Evolutionary conservation across 2,888 invertebrate genomes (phyloP).

Genomic region (Drosophila limbata): DNA sequence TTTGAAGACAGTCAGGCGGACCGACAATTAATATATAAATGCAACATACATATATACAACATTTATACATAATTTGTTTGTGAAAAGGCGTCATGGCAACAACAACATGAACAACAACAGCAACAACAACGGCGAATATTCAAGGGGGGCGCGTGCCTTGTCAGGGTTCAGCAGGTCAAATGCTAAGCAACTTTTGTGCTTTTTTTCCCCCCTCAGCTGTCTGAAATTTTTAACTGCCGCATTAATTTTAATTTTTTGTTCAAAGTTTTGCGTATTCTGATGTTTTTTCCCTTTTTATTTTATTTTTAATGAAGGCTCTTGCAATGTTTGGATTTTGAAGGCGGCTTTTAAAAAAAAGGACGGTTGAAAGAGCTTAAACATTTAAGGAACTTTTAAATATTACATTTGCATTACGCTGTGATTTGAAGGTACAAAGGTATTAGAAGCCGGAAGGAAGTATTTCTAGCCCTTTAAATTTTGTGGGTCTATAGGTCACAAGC

Average conservation of each 20-base stretch:
- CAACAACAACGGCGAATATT: conserved; percentile 8
- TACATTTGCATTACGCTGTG: conserved; percentile 6
- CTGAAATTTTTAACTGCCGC: conserved; percentile 35
- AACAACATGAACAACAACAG: conserved; percentile 22
- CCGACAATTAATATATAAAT: background rate
- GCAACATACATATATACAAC: conserved; percentile 8
- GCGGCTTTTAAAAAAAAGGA: background rate
- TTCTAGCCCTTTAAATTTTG: background rate
- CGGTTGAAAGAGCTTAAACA: conserved; percentile 8
- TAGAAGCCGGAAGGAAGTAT: background rate
- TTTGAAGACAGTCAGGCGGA: conserved; percentile 25
- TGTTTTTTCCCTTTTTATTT: conserved; percentile 3
- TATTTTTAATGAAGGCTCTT: conserved; percentile 25
- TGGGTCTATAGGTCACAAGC: background rate
- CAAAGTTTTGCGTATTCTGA: conserved; percentile 6
- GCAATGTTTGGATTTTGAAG: conserved; percentile 18
- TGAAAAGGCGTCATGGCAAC: conserved; percentile 61
- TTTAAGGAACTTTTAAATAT: conserved; percentile 12
- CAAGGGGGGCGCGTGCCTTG: conserved; percentile 30
- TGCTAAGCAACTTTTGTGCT: conserved; percentile 21
- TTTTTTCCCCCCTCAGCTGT: conserved; percentile 27
- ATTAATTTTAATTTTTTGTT: conserved; percentile 54
- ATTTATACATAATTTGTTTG: conserved; percentile 59
- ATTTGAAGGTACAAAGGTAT: background rate
- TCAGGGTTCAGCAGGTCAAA: conserved; percentile 59